Conservation (phyloP, 2,797 vertebrate species). For the Cynopterus sphinx region DNA sequence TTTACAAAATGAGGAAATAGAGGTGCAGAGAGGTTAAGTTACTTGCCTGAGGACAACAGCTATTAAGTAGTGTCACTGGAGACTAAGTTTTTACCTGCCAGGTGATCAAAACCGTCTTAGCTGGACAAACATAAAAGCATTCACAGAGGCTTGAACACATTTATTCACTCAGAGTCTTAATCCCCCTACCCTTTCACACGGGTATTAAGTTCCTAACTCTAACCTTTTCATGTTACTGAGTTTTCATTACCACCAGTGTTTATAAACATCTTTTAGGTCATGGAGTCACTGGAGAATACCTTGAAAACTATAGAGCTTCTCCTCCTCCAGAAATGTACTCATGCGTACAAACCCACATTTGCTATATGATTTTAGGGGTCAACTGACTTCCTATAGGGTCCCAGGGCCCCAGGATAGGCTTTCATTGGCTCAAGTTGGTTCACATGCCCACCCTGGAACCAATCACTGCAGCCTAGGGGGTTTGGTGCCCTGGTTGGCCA, state of each 20-base stretch:
- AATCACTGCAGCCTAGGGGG: background rate
- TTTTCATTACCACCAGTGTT: background rate
- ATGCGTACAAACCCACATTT: background rate
- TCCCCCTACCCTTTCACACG: background rate
- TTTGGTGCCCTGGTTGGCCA: background rate
- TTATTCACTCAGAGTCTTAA: background rate
- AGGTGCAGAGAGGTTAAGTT: background rate
- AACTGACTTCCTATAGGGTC: background rate
- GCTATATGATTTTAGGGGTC: background rate
- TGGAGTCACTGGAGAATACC: background rate
- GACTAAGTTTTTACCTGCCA: background rate
- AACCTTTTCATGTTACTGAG: background rate
- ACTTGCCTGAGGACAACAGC: background rate
- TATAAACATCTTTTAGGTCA: background rate
- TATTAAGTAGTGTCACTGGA: background rate
- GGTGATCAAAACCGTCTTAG: background rate
- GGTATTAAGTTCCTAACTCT: background rate
- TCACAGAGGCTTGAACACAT: accelerated
- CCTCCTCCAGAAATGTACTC: background rate
- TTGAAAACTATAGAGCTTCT: background rate
- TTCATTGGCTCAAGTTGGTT: background rate
- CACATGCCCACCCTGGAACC: background rate
- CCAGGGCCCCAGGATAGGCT: background rate
- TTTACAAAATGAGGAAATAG: background rate
- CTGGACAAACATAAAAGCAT: background rate